Base-by-base conservation (phyloP, 2,888 invertebrate species). In the Andrena flavipes region DNA sequence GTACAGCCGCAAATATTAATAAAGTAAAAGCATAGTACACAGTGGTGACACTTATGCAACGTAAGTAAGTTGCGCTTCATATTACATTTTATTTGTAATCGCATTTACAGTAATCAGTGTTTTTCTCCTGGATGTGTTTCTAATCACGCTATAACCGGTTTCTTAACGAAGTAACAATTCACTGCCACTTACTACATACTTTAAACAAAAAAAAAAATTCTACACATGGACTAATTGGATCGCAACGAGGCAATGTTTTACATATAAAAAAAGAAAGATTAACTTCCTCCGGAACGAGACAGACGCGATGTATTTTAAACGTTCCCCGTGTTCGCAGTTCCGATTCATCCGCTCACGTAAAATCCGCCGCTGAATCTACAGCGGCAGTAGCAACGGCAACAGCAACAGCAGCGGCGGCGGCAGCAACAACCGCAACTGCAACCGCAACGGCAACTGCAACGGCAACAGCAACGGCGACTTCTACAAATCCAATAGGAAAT, bases 1-100 rank as follows among this genome's bases (percentile, higher is more conserved):
- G 93, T 93, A 92, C 93, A 91, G 90, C 92, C 91, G 92, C 91
- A 92, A 92, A 90, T 93, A 93, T 93, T 91, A 92, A 91, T 91
- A 91, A 91, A 88, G 90, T 87, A 91, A 92, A 91, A 91, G 87
- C 89, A 89, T 91, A 91, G 91, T 91, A 91, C 89, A 90, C 90
- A 91, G 89, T 91, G 91, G 91, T 93, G 92, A 92, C 91, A 91
- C 90, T 91, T 90, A 67, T 89, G 90, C 92, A 91, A 93, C 91
- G 93, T 93, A 93, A 93, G 93, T 93, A 93, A 92, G 90, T 91
- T 91, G 90, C 90, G 86, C 76, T 86, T 83, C 77, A 72, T 70
- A 64, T 81, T 88, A 86, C 76, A 87, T 87, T 51, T 67, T 86
- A 65, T 85, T 87, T 84, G 65, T 72, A 82, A 77, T 42, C 42